phyloP scores from a whole-genome alignment of 2,113 vertebrate species.

The Accipiter cooperii region DNA sequence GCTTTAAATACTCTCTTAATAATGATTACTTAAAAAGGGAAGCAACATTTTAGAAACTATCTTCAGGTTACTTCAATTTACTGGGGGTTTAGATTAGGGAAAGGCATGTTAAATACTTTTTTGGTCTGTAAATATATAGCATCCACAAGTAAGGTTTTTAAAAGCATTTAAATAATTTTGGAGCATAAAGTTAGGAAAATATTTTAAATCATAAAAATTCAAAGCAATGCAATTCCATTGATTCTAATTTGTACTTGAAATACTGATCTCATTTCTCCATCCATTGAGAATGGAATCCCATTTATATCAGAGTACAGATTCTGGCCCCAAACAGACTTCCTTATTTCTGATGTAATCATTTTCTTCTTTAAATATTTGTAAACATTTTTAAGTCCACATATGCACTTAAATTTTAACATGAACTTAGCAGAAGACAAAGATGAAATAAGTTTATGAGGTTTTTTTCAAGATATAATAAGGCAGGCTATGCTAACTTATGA shows the following conservation, averaged over 20 bases:
- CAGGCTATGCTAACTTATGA: neutral
- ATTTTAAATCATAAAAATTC: neutral
- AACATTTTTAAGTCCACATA: neutral
- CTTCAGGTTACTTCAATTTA: neutral
- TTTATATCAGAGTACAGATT: neutral
- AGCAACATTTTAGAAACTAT: neutral
- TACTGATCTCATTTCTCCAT: neutral
- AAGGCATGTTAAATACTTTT: neutral
- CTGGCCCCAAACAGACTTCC: neutral
- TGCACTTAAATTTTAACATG: neutral
- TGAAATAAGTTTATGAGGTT: neutral
- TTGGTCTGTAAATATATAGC: neutral
- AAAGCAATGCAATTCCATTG: neutral
- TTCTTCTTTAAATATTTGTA: neutral
- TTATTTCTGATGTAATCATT: neutral
- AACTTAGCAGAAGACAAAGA: neutral
- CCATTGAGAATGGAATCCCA: neutral
- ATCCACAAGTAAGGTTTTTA: neutral
- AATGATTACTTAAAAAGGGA: neutral
- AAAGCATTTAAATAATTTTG: neutral
- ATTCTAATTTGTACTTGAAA: neutral
- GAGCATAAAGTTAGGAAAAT: neutral
- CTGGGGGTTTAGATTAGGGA: neutral
- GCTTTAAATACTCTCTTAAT: constrained; percentile 5
- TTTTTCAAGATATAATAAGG: neutral